Percentiles rank a stretch among this genome's conserved stretches.
These are phyloP conservation scores for Solea solea DNA, from an alignment of 2,113 vertebrate genomes.

Conservation along the genomic window DNA sequence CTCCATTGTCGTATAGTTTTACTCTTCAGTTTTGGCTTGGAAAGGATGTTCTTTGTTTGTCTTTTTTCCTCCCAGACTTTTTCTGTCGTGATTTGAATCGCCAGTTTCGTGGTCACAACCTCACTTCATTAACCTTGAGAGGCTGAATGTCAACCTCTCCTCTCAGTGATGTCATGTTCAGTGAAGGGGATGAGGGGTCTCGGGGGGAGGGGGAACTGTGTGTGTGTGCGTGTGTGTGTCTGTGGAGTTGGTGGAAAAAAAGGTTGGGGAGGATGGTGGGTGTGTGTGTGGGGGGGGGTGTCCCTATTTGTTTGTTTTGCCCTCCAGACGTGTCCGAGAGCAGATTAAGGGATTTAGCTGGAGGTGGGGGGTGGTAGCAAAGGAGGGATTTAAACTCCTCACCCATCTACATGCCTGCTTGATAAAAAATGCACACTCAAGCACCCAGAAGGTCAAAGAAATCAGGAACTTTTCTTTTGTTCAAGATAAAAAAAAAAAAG, in stretches of 20 bases:
- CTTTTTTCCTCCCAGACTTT: conserved; percentile 1
- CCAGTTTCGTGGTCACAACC: conserved; percentile 28
- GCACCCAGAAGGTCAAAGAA: conserved; percentile 46
- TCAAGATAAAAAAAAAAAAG: conserved; percentile 12
- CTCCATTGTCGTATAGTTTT: too few species aligned
- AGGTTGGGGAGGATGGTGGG: conserved; percentile 6
- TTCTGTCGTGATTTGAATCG: conserved; percentile 24
- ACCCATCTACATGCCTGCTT: conserved; percentile 52
- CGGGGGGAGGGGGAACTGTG: not conserved
- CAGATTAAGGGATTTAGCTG: conserved; percentile 78
- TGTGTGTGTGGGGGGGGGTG: conserved; percentile 26
- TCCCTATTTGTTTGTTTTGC: conserved; percentile 79
- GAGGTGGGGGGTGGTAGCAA: conserved; percentile 21
- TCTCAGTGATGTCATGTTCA: conserved; percentile 58
- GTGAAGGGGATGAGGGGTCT: conserved; percentile 19
- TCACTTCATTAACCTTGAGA: conserved; percentile 65
- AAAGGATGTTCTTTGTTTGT: not conserved
- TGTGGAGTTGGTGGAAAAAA: conserved; percentile 19
- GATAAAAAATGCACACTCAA: conserved; percentile 33
- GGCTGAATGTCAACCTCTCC: conserved; percentile 55
- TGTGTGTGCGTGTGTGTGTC: conserved; percentile 11
- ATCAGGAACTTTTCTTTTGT: conserved; percentile 45
- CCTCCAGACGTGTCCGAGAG: conserved; percentile 78
- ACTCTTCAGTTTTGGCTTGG: too few species aligned
- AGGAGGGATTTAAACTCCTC: conserved; percentile 55